Conservation (phyloP, 2,797 vertebrate species). For the Myotis findleyi region DNA sequence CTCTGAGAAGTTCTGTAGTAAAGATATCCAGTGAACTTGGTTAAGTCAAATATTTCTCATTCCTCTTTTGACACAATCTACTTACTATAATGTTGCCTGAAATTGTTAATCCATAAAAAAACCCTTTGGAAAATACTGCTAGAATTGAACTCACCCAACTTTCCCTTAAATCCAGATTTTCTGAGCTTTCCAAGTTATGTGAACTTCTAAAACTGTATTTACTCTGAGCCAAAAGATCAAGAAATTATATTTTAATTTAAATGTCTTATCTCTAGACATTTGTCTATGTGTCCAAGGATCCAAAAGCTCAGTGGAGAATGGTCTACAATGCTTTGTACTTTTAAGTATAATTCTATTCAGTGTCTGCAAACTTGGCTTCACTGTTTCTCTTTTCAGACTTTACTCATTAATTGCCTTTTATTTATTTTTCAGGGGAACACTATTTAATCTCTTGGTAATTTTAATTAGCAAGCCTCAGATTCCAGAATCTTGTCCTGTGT, state of each 20-base stretch:
- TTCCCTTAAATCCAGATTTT: neutral
- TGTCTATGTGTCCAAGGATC: neutral
- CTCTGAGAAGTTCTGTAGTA: neutral
- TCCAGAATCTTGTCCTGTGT: slow-evolving; percentile 53
- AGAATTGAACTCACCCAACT: neutral
- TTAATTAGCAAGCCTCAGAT: slow-evolving; percentile 77
- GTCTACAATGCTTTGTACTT: neutral
- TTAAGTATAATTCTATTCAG: neutral
- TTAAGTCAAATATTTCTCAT: neutral
- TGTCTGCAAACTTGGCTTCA: neutral
- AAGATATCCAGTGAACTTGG: neutral
- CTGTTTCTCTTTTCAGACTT: neutral
- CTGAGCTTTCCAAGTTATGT: slow-evolving; percentile 2
- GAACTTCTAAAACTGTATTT: slow-evolving; percentile 6
- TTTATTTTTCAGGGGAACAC: slow-evolving; percentile 83
- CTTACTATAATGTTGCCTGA: neutral
- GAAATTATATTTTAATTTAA: slow-evolving; percentile 39
- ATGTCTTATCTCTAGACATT: neutral
- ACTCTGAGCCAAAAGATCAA: neutral
- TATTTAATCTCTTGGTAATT: slow-evolving; percentile 81
- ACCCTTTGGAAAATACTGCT: slow-evolving; percentile 35
- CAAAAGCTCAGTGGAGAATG: slow-evolving; percentile 1
- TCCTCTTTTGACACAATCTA: neutral
- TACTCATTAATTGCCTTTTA: slow-evolving; percentile 34
- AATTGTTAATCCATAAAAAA: slow-evolving; percentile 39